These are phyloP conservation scores for Oxyruncus cristatus DNA, from an alignment of 2,113 vertebrate species.

Conservation along the genomic window DNA sequence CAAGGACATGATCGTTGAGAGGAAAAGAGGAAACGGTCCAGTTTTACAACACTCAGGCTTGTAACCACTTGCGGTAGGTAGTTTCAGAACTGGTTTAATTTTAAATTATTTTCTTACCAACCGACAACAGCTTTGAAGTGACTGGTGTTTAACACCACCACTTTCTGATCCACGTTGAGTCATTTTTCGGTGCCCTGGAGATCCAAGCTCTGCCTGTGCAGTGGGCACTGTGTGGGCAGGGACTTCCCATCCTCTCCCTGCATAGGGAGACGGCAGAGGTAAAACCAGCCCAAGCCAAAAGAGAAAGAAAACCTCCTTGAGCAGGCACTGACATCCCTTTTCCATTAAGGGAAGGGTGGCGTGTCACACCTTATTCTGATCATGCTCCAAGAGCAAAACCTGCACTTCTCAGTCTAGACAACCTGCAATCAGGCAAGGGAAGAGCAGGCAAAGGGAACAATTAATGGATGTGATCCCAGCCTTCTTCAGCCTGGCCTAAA, in stretches of 20 bases:
- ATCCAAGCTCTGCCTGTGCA: background rate
- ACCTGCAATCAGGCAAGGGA: conserved; percentile 23
- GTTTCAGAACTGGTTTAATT: conserved; percentile 40
- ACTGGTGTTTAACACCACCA: background rate
- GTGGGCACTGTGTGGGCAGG: background rate
- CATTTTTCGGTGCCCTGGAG: background rate
- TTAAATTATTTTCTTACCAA: conserved; percentile 38
- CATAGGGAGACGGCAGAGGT: background rate
- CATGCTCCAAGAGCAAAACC: conserved; percentile 25
- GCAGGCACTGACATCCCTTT: background rate
- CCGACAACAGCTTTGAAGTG: background rate
- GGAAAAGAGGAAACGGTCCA: conserved; percentile 60
- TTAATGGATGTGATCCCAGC: conserved; percentile 23
- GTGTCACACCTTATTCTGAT: background rate
- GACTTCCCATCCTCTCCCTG: background rate
- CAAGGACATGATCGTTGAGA: conserved; percentile 44
- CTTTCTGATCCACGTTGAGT: background rate
- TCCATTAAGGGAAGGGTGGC: background rate
- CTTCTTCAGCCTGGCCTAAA: background rate
- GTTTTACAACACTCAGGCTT: conserved; percentile 51
- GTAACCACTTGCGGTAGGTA: conserved; percentile 6
- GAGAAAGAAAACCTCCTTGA: background rate
- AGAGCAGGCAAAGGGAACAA: background rate
- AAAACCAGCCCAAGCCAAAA: background rate
- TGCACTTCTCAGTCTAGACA: conserved; percentile 40